A percentile compares a stretch with the other conserved stretches of the same genome.
Conservation (phyloP, 2,888 invertebrate species). For the Cephus spinipes region DNA sequence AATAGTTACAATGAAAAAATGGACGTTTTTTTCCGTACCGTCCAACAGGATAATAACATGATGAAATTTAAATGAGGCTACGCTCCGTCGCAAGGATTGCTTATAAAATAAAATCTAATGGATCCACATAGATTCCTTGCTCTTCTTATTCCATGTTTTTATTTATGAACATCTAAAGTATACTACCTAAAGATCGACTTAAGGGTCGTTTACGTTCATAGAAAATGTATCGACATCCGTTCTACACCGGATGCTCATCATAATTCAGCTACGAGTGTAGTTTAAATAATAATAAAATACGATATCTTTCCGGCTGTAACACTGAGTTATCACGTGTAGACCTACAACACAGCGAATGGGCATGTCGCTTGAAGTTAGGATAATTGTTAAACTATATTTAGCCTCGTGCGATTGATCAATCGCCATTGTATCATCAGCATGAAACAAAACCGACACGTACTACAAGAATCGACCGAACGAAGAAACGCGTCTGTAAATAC, state of each 20-base stretch:
- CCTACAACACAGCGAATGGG: background rate
- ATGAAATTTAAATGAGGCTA: background rate
- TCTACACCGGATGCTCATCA: background rate
- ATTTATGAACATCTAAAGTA: background rate
- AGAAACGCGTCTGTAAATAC: background rate
- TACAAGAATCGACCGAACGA: background rate
- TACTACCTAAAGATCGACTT: background rate
- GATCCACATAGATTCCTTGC: background rate
- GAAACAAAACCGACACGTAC: background rate
- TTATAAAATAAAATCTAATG: background rate
- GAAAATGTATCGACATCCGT: background rate
- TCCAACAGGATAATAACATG: background rate
- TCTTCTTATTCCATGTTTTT: background rate
- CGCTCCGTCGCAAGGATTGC: background rate
- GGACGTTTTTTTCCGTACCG: background rate
- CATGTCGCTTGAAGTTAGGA: background rate
- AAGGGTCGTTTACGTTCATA: background rate
- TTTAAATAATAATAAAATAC: background rate
- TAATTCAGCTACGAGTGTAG: background rate
- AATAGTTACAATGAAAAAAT: constrained; percentile 47
- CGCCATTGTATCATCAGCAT: background rate
- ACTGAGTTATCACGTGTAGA: background rate
- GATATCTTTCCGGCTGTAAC: background rate
- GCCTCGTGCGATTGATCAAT: background rate
- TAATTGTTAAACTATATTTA: background rate